Percentiles rank a stretch among this genome's conserved stretches.
phyloP scores from a whole-genome alignment of 2,797 vertebrate species.

The Alfaro cultratus region DNA sequence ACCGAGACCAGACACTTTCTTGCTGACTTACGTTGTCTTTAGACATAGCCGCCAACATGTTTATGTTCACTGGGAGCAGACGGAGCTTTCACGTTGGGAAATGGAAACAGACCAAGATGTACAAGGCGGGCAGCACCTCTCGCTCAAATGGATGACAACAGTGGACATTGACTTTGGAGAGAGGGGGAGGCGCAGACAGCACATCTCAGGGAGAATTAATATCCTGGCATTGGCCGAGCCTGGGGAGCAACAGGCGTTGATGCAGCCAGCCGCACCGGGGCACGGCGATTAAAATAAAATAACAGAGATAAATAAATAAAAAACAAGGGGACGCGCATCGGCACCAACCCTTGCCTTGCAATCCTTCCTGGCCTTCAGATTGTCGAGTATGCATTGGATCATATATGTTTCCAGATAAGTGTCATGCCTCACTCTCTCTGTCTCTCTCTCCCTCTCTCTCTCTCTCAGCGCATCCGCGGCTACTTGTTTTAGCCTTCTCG shows the following conservation, averaged over 20 bases:
- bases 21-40: constrained; percentile 27
- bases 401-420: constrained; percentile 26
- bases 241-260: constrained; percentile 73
- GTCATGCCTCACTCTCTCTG: constrained; percentile 1
- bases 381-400: constrained; percentile 26
- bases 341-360: constrained; percentile 31
- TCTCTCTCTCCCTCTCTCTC: background rate
- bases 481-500: constrained; percentile 44
- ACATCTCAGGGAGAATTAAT: constrained; percentile 58
- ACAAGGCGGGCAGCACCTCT: constrained; percentile 48
- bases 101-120: constrained; percentile 23
- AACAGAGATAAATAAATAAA: background rate
- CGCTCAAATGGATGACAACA: constrained; percentile 68
- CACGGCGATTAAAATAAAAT: constrained; percentile 46
- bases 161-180: constrained; percentile 56
- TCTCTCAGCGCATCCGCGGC: constrained; percentile 13
- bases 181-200: constrained; percentile 55
- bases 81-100: constrained; percentile 11
- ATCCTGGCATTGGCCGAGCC: constrained; percentile 58
- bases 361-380: background rate
- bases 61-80: constrained; percentile 10
- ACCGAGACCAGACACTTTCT: constrained; percentile 17
- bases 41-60: constrained; percentile 4
- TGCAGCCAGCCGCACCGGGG: constrained; percentile 66
- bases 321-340: constrained; percentile 22